phyloP scores from a whole-genome alignment of 2,113 vertebrate species.

The Tiliqua scincoides region DNA sequence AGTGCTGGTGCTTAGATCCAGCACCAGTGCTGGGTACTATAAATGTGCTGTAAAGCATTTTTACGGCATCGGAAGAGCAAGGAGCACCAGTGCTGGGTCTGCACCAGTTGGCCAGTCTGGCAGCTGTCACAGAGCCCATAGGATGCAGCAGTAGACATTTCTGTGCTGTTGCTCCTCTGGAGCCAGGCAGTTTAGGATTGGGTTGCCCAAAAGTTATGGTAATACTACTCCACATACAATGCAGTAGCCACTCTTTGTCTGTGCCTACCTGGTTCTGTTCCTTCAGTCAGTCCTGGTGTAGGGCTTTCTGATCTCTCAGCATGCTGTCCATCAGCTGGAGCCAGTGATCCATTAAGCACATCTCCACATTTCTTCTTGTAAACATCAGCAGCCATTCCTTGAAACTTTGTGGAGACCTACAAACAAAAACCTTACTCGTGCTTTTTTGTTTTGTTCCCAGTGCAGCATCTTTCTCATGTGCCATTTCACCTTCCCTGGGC shows the following conservation, averaged over 20 bases:
- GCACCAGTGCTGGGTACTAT: too few relatives aligned
- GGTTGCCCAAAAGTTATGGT: neutral
- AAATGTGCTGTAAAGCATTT: too few relatives aligned
- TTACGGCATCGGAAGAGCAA: too few relatives aligned
- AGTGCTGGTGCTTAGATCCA: too few relatives aligned
- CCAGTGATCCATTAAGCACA: conserved; percentile 75
- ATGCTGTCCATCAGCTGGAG: conserved; percentile 77
- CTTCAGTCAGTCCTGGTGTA: conserved; percentile 90
- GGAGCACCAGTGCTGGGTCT: too few relatives aligned
- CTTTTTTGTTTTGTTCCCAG: neutral
- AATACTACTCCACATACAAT: rapidly evolving
- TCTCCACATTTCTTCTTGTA: conserved; percentile 80
- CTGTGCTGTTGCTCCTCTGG: too few relatives aligned
- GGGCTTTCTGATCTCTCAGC: conserved; percentile 89
- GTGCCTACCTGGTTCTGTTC: conserved; percentile 90
- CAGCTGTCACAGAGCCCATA: too few relatives aligned
- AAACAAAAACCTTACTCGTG: neutral
- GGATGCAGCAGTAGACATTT: too few relatives aligned
- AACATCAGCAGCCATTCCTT: conserved; percentile 84
- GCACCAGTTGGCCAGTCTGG: too few relatives aligned
- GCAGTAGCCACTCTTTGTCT: rapidly evolving
- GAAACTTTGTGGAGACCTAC: conserved; percentile 42
- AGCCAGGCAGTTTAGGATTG: too few relatives aligned
- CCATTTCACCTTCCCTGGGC: neutral
- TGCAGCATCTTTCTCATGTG: neutral